Evolutionary conservation across 2,797 vertebrate genomes (phyloP).

Genomic region (Benthosema pterotum): DNA sequence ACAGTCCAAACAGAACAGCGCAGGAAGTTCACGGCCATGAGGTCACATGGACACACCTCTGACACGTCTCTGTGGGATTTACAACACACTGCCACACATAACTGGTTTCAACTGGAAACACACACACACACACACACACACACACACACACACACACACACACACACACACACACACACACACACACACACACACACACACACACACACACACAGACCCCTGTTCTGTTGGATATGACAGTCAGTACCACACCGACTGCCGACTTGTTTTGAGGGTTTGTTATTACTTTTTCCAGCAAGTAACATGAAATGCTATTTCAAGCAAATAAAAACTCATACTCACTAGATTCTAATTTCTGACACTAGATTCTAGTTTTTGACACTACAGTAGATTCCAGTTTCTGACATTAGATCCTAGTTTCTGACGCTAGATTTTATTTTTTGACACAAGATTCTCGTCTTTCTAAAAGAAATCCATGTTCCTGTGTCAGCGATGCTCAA

Average conservation of each 20-base stretch:
- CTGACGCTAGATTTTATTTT: too few species aligned
- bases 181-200: too few species aligned
- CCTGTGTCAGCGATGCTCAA: too few species aligned
- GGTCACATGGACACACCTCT: constrained; percentile 59
- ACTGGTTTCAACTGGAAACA: constrained; percentile 70
- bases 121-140: too few species aligned
- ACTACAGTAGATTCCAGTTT: too few species aligned
- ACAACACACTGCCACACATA: constrained; percentile 27
- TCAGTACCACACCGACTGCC: constrained; percentile 31
- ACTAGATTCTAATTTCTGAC: constrained; percentile 3
- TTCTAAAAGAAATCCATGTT: too few species aligned
- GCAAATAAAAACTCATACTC: constrained; percentile 23
- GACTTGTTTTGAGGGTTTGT: constrained; percentile 28
- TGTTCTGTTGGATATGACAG: constrained; percentile 43
- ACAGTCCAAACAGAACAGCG: constrained; percentile 10
- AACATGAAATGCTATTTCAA: constrained; percentile 44
- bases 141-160: too few species aligned
- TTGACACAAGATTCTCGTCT: too few species aligned
- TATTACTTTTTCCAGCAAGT: constrained; percentile 17
- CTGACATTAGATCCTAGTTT: too few species aligned
- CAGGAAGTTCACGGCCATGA: constrained; percentile 73
- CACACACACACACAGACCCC: too few species aligned
- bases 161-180: too few species aligned
- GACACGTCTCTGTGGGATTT: constrained; percentile 60
- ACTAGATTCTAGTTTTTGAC: too few species aligned